Evolutionary conservation across 2,888 invertebrate species (phyloP), one percentile per base, ranked within the genome.

Genomic region (Drosophila neotestacea): DNA sequence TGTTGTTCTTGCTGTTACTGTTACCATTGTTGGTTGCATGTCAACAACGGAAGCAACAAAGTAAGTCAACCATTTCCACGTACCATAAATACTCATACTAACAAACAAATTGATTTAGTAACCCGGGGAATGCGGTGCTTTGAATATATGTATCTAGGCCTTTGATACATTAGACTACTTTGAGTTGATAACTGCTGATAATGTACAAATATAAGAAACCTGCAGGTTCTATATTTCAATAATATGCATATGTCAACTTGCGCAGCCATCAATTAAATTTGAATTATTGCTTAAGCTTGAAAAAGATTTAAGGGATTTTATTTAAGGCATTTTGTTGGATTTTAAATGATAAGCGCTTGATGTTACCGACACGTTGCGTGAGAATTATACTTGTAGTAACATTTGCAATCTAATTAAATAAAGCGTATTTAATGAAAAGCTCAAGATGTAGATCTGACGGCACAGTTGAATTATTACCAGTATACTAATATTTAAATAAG

Each of bases 11-110:
- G 27, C 36, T 52, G 60, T 54, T 62, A n/a, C 9, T 48, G 62
- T 56, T 52, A 28, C 48, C 9, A 6, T 47, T 66, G 46, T 42
- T 65, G 59, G 59, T 81, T 87, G 87, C 85, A 85, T 89, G 85
- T 85, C 85, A 85, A 85, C 88, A 85, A 60, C 88, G 89, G 73
- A 87, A 81, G 72, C 77, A 71, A 50, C 73, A 48, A 81, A 70
- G 72, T 81, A 79, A 79, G 76, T 83, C 81, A 71, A 73, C 75
- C 61, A 89, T 89, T 88, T 85, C 82, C 85, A 71, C 65, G 52
- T 68, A 69, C 81, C 68, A 71, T 70, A 81, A 77, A 72, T 73
- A 73, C 68, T 70, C 55, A 67, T 63, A 58, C 51, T 60, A 22
- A 46, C 44, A 32, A 44, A 27, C 44, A 39, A 67, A 63, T 55